Base-by-base conservation (phyloP, 1,140 invertebrate species). In the Eurosta solidaginis region DNA sequence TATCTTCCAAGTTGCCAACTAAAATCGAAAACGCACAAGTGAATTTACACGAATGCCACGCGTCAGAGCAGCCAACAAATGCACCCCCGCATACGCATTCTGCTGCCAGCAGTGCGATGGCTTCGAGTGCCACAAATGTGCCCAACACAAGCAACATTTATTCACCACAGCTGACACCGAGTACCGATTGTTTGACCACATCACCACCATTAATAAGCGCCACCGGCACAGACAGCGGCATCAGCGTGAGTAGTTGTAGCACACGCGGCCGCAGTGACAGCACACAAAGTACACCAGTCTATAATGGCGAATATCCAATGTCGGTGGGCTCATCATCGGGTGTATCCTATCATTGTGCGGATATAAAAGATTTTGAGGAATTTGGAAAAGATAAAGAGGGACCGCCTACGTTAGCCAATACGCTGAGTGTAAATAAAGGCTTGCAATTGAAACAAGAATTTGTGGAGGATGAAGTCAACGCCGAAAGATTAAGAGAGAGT, bases 241-340 rank as follows among this genome's bases (percentile, higher is more conserved):
- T 86, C 78, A 86, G 84, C 79, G 83, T 86, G 75, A 86, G 84
- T 79, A 86, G 84, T 79, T 78, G 82, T 6, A 42, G 76, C 12
- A 77, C 49, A 10, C 75, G 84, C 68, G 84, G 82, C 5, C 74
- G 84, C 12, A 85, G 84, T 74, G 84, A 85, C 68, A 85, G 84
- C 78, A 85, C 83, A 47, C 84, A 85, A 50, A 85, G 84, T 68
- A 85, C 84, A 10, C 84, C 84, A 14, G 81, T 85, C 17, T 85
- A 85, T 73, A 85, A 83, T 7, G 81, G 84, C 45, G 84, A 85
- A 10, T 85, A 85, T 81, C 84, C 84, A 5, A 84, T 85, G 84
- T 85, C 84, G 22, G 84, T 85, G 59, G 84, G 85, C 77, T 85
- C 84, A 1, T 85, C 84, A 0, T 85, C 84, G 74, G 84, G 84